Evolutionary conservation across 2,113 vertebrate genomes (phyloP), one percentile per base, ranked within the genome.

Genomic region (Gymnorhina tibicen): DNA sequence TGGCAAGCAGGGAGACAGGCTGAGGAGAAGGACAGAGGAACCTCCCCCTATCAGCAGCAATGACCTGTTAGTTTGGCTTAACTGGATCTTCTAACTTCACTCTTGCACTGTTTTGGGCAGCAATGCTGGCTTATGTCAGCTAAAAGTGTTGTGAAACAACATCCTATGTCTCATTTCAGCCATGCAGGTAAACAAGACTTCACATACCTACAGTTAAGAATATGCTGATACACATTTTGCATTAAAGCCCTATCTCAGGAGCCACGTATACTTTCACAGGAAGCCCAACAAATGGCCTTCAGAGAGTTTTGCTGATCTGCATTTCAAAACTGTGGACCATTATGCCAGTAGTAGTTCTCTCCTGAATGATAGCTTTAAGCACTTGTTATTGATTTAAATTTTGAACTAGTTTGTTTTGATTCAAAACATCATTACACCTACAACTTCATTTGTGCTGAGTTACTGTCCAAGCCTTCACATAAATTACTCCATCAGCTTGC

Each of bases 351-450:
- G 79, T 77, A 86, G 59, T 70, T 52, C 68, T 77, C 37, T 72
- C 76, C 72, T 78, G 68, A 93, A 92, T 52, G 35, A 95, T 49
- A 88, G 73, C 86, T 95, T 78, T 67, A 92, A 95, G 82, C 64
- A 42, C 56, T 95, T 91, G 68, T 63, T 89, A 95, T 70, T 91
- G 91, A 95, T 95, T 95, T 94, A 90, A 69, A 96, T 95, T 93
- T 91, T 84, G 60, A 95, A 89, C 68, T 68, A 66, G 95, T 87
- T 96, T 96, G 89, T 93, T 95, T 95, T 95, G 86, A 91, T 96
- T 95, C 89, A 95, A 97, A 96, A 95, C 64, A 91, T 92, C 80
- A 78, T 86, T 95, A 92, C 86, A 95, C 91, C 91, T 95, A 91
- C 89, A 86, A 27, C 93, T 88, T 94, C 92, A 93, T 93, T 97